Percentiles rank a stretch among this genome's conserved stretches.
phyloP scores from a whole-genome alignment of 2,797 vertebrate species.

The Halcyon chelicuti region DNA sequence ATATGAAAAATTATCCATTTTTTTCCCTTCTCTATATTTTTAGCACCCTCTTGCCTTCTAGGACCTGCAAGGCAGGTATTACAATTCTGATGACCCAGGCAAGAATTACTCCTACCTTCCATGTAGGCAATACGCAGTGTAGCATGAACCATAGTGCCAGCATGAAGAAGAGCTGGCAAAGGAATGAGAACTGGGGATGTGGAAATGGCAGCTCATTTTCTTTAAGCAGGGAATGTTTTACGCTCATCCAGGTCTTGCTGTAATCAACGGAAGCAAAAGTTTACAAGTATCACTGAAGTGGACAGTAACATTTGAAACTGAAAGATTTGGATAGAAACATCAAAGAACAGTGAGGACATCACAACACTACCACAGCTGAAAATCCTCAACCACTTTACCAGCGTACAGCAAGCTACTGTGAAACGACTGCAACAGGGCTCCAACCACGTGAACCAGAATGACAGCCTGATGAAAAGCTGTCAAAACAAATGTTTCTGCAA shows the following conservation, averaged over 20 bases:
- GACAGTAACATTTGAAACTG: background rate
- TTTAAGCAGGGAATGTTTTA: background rate
- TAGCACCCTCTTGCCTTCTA: background rate
- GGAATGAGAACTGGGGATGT: background rate
- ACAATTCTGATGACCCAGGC: background rate
- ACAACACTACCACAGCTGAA: background rate
- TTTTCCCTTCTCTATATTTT: background rate
- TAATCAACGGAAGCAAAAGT: background rate
- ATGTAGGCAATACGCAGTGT: rapidly evolving
- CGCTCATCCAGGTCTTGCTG: background rate
- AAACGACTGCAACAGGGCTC: background rate
- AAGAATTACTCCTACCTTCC: background rate
- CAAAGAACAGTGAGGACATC: background rate
- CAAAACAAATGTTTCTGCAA: background rate
- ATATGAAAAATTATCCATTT: background rate
- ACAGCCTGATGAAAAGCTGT: background rate
- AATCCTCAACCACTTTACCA: background rate
- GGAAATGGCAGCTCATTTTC: background rate
- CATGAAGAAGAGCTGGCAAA: background rate
- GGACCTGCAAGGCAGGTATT: background rate
- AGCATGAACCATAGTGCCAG: background rate
- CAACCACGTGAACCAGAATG: background rate
- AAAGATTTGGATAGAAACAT: background rate
- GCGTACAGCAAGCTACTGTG: background rate
- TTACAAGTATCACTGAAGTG: background rate